Evolutionary conservation across 2,888 invertebrate genomes (phyloP), one percentile per base, ranked within the genome.

Genomic region (Cataglyphis albicans): DNA sequence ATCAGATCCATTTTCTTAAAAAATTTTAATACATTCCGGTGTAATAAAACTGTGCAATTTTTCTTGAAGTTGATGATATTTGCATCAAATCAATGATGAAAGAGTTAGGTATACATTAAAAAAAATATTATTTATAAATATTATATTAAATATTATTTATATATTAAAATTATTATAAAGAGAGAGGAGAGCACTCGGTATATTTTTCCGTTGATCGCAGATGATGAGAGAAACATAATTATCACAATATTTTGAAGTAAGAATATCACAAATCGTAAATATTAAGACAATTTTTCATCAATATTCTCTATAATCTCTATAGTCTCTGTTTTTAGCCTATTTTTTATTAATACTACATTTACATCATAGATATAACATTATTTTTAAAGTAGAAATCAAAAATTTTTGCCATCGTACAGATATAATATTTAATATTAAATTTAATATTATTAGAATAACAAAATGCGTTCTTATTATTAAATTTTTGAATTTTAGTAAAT

Each of bases 311-410:
- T 35, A 35, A 6, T 35, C 35, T 35, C 35, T 35, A 35, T 35
- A 35, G 1, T 35, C 15, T 73, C 15, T 38, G 4, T 35, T 70
- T 72, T 15, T 52, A 55, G 25, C 38, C 3, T 75, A 52, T 25
- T 52, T 38, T 65, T 38, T 52, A 7, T 21, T 15, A 21, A 7
- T 38, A 32, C 1, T 41, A 25, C 9, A 29, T 74, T 59, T 32
- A 44, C 1, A 0, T 21, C 9, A n/a, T 44, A 32, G 25, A 67
- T 21, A 2, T 35, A 76, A 68, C 5, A 29, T 5, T 72, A 25
- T n/a, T 63, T 68, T 55, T 73, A 65, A 38, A 63, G 57, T 85
- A 10, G 57, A 84, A 88, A 86, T 87, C 80, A 86, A 90, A 85
- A 76, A 81, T 59, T 61, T 55, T 57, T 87, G 84, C 84, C 86